Evolutionary conservation across 2,113 vertebrate genomes (phyloP).

Genomic region (Burhinus oedicnemus): DNA sequence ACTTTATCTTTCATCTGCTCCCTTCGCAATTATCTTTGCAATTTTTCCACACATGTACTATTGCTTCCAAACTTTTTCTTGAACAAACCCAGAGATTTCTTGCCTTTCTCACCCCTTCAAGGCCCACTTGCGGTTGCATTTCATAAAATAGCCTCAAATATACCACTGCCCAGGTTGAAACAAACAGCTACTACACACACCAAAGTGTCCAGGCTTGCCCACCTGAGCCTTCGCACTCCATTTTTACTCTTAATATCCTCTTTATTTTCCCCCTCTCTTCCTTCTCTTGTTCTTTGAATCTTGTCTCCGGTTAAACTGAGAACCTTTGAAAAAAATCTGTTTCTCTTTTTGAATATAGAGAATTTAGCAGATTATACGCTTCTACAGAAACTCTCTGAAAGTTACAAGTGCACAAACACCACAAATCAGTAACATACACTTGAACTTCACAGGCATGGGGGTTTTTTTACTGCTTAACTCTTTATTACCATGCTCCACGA

Average conservation of each 20-base stretch:
- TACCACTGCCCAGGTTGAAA: rapidly evolving
- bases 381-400: background rate
- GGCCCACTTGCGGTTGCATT: background rate
- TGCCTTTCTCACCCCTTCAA: background rate
- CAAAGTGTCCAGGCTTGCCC: background rate
- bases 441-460: background rate
- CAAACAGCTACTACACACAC: background rate
- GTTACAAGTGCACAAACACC: background rate
- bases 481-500: slow-evolving; percentile 91
- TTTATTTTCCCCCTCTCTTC: background rate
- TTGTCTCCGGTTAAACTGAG: background rate
- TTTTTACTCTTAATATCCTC: background rate
- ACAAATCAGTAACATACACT: background rate
- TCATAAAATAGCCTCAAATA: background rate
- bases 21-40: background rate
- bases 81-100: background rate
- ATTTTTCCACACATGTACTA: rapidly evolving
- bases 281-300: background rate
- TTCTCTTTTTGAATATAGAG: background rate
- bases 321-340: background rate
- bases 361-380: background rate
- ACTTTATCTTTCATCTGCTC: background rate
- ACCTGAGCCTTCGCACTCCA: background rate
- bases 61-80: background rate
- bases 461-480: background rate